A percentile compares a stretch with the other conserved stretches of the same genome.
phyloP scores from a whole-genome alignment of 2,888 invertebrate species.

The Leptogaster cylindrica region DNA sequence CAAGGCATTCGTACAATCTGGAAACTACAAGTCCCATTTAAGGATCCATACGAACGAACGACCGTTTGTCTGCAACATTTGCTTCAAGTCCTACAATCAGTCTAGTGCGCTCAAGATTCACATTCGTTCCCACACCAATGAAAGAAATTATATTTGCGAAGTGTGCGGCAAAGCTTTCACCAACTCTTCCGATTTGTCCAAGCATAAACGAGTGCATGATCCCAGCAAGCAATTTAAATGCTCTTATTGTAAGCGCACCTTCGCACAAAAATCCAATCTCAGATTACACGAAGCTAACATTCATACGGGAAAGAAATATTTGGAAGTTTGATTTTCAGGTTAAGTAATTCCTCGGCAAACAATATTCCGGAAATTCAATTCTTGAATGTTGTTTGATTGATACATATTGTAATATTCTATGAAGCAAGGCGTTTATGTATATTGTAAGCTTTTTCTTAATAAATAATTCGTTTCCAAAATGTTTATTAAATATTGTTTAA shows the following conservation, averaged over 20 bases:
- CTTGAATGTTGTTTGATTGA: no score
- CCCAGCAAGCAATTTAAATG: constrained; percentile 47
- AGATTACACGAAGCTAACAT: constrained; percentile 18
- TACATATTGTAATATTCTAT: no score
- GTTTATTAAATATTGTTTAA: no score
- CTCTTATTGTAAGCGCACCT: constrained; percentile 47
- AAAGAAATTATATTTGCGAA: constrained; percentile 49
- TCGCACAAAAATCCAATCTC: constrained; percentile 49
- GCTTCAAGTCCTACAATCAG: constrained; percentile 50
- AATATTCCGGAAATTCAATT: no score
- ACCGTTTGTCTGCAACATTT: constrained; percentile 49
- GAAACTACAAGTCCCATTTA: constrained; percentile 50
- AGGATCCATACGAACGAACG: constrained; percentile 51
- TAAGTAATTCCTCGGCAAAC: no score
- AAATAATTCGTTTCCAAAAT: no score
- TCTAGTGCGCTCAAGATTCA: constrained; percentile 50
- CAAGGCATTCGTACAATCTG: constrained; percentile 51
- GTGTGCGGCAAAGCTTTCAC: constrained; percentile 50
- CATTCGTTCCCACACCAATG: constrained; percentile 51
- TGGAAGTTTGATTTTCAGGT: not conserved
- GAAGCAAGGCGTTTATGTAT: no score
- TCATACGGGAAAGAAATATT: constrained; percentile 11
- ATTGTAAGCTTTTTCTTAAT: no score
- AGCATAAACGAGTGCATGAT: constrained; percentile 50
- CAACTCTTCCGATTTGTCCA: constrained; percentile 49